Conservation (phyloP, 2,797 vertebrate genomes). For the Ispidina picta region DNA sequence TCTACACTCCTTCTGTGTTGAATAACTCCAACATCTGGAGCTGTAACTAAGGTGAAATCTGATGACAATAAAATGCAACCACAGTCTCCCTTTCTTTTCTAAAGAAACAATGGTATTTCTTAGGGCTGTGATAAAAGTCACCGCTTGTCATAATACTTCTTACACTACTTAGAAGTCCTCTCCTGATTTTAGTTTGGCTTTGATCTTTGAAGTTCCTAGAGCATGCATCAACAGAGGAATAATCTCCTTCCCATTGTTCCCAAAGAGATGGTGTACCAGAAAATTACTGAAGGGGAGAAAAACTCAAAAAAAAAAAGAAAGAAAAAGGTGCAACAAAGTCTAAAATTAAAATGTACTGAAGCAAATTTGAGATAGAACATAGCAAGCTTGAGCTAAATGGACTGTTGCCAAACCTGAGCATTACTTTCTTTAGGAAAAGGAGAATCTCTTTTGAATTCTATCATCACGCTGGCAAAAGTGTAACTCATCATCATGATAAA, state of each 20-base stretch:
- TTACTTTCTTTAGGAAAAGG: not conserved
- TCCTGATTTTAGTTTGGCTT: not conserved
- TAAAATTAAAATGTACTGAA: slow-evolving; percentile 26
- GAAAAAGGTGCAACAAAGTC: not conserved
- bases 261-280: not conserved
- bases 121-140: not conserved
- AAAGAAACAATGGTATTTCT: not conserved
- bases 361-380: not conserved
- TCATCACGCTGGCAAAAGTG: not conserved
- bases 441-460: not conserved
- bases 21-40: not conserved
- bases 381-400: not conserved
- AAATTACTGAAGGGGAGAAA: not conserved
- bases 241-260: not conserved
- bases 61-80: not conserved
- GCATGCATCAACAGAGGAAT: not conserved
- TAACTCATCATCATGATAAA: not conserved
- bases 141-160: not conserved
- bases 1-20: not conserved
- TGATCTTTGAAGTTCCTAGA: not conserved
- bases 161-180: not conserved
- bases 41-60: not conserved
- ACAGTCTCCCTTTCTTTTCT: not conserved
- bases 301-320: not conserved
- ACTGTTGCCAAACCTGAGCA: not conserved